Evolutionary conservation across 2,888 invertebrate species (phyloP).

Genomic region (Philereme vetulata): DNA sequence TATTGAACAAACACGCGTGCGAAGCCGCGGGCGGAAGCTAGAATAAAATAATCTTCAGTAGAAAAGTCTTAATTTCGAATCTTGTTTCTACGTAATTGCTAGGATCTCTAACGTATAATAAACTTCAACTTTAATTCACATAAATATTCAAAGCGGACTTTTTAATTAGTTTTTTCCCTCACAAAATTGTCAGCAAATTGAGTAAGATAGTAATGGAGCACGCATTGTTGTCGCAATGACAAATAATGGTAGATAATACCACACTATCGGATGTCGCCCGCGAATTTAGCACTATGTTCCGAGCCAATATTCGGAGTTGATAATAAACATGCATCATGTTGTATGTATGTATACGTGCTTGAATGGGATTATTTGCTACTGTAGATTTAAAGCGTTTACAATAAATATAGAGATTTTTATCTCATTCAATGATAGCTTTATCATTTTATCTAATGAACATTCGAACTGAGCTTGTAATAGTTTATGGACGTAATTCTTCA

Average conservation of each 20-base stretch:
- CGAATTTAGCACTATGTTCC: slow-evolving; percentile 78
- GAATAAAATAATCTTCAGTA: no score
- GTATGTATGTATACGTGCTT: slow-evolving; percentile 36
- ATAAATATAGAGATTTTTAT: background rate
- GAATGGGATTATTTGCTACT: slow-evolving; percentile 25
- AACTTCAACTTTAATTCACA: no score
- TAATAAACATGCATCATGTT: slow-evolving; percentile 73
- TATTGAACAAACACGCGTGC: no score
- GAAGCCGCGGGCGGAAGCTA: no score
- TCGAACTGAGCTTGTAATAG: no score
- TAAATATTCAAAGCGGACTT: background rate
- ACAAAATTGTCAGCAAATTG: slow-evolving; percentile 69
- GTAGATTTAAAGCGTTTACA: background rate
- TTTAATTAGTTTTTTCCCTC: slow-evolving; percentile 30
- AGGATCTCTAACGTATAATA: no score
- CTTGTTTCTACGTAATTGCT: no score
- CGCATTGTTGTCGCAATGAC: slow-evolving; percentile 79
- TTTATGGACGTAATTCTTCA: no score
- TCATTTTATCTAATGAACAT: no score
- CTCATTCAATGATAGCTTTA: background rate
- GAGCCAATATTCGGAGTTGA: slow-evolving; percentile 79
- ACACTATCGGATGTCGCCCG: slow-evolving; percentile 77
- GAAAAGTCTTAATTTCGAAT: no score
- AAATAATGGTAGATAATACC: slow-evolving; percentile 83
- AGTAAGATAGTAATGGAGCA: slow-evolving; percentile 69